phyloP scores from a whole-genome alignment of 2,888 invertebrate species.

The Leptarthrus brevirostris region DNA sequence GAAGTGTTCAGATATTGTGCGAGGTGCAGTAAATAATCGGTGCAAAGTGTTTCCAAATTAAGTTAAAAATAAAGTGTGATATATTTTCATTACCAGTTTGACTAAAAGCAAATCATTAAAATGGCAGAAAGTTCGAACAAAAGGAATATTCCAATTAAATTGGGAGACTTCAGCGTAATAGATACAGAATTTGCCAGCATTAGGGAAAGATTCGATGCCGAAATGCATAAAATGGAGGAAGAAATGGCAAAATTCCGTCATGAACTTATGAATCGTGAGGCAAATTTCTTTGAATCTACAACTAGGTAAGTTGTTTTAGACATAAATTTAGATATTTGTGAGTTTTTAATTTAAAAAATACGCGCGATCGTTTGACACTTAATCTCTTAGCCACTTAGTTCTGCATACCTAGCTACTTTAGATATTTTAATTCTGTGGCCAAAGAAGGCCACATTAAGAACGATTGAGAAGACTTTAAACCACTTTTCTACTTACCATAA shows the following conservation, averaged over 20 bases:
- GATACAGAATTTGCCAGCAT: conserved; percentile 97
- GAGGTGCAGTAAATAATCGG: conserved; percentile 5
- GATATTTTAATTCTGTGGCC: too few species aligned
- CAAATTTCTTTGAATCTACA: conserved; percentile 90
- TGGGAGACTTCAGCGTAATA: conserved; percentile 94
- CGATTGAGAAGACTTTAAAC: too few species aligned
- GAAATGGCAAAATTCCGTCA: conserved; percentile 96
- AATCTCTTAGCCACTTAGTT: conserved; percentile 33
- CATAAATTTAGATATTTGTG: too few species aligned
- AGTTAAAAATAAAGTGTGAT: not conserved
- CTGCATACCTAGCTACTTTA: too few species aligned
- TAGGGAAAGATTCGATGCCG: conserved; percentile 93
- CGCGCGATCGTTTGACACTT: conserved; percentile 6
- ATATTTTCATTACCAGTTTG: not conserved
- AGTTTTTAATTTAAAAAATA: too few species aligned
- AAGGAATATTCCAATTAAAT: conserved; percentile 91
- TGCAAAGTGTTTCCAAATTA: conserved; percentile 11
- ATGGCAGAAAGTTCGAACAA: conserved; percentile 88
- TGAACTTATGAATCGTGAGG: conserved; percentile 92
- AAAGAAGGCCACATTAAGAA: too few species aligned
- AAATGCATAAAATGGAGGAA: conserved; percentile 99
- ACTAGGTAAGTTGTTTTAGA: conserved; percentile 81
- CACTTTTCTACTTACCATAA: too few species aligned
- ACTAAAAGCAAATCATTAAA: conserved; percentile 58
- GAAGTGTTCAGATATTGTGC: conserved; percentile 4